Percentiles rank a stretch among this genome's conserved stretches.
These are phyloP conservation scores for Pseudopodoces humilis DNA, from an alignment of 2,113 vertebrate species.

Conservation along the genomic window DNA sequence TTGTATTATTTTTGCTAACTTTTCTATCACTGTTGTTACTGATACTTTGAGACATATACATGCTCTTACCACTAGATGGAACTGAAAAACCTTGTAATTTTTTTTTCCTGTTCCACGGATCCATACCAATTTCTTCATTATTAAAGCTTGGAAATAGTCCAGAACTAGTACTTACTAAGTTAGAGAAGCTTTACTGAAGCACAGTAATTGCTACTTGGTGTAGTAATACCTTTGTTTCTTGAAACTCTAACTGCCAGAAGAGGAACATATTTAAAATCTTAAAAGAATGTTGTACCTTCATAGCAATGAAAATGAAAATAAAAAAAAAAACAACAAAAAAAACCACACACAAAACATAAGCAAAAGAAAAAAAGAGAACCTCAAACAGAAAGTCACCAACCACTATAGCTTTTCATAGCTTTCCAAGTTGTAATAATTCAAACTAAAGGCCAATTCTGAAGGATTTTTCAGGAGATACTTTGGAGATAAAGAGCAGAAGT, in stretches of 20 bases:
- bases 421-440: neutral
- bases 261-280: neutral
- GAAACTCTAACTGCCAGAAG: neutral
- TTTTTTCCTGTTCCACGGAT: neutral
- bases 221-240: neutral
- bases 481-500: neutral
- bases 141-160: neutral
- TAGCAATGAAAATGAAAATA: neutral
- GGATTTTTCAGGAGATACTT: neutral
- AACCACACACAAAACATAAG: neutral
- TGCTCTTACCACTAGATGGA: slow-evolving; percentile 73
- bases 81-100: slow-evolving; percentile 61
- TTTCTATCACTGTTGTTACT: neutral
- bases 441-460: neutral
- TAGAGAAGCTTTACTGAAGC: neutral
- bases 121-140: neutral
- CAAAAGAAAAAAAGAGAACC: neutral
- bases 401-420: neutral
- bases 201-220: neutral
- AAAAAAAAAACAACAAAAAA: neutral
- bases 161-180: neutral
- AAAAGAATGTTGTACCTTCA: neutral
- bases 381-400: rapidly evolving
- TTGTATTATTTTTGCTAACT: neutral
- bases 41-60: neutral